Conservation (phyloP, 2,113 vertebrate species). For the Pachycephala philippinensis region DNA sequence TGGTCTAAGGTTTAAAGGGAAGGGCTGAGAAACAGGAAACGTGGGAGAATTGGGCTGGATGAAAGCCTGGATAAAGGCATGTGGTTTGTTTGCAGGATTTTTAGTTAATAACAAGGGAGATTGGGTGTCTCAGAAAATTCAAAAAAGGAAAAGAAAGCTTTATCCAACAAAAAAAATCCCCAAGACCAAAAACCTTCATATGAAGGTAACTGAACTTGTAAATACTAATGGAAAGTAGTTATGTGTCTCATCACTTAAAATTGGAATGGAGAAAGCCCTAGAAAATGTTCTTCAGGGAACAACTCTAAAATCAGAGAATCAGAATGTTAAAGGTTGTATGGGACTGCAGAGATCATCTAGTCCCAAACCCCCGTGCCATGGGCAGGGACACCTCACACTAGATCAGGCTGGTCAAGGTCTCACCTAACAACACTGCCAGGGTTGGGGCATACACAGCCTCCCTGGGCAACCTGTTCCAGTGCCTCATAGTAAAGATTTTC, state of each 20-base stretch:
- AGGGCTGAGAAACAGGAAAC: constrained; percentile 55
- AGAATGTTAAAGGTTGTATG: not conserved
- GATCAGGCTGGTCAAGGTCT: not conserved
- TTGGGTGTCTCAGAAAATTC: constrained; percentile 23
- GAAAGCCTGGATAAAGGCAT: constrained; percentile 38
- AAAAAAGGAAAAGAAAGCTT: not conserved
- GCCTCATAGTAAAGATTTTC: not conserved
- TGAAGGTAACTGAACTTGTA: not conserved
- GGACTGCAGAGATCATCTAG: not conserved
- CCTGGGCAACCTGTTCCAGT: not conserved
- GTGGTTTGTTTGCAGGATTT: constrained; percentile 51
- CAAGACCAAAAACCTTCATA: not conserved
- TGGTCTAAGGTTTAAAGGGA: constrained; percentile 40
- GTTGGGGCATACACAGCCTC: not conserved
- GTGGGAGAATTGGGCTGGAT: constrained; percentile 38
- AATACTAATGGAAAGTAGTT: not conserved
- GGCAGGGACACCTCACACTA: not conserved
- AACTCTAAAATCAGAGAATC: not conserved
- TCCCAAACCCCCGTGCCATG: not conserved
- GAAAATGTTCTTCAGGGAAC: not conserved
- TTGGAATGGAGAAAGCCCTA: not conserved
- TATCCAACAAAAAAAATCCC: not conserved
- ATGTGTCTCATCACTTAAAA: not conserved
- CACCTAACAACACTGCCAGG: too few species aligned
- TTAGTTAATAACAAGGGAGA: constrained; percentile 26